Percentiles rank a stretch among this genome's conserved stretches.
Evolutionary conservation across 2,797 vertebrate genomes (phyloP).

Genomic region (Myotis myotis): DNA sequence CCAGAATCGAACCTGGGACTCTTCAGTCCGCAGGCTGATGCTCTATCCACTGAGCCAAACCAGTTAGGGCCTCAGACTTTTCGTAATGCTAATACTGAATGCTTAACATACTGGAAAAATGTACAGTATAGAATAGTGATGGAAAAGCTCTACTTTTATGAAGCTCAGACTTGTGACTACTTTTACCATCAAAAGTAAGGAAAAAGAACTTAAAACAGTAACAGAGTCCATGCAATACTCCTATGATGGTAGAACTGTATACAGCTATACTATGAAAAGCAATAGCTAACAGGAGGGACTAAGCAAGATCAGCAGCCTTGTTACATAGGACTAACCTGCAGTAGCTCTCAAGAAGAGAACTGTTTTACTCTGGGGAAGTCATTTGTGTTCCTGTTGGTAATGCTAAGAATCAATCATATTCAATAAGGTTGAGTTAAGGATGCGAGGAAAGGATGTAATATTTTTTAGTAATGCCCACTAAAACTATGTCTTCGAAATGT

Average conservation of each 20-base stretch:
- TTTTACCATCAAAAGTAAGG: slow-evolving; percentile 9
- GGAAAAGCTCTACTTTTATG: background rate
- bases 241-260: background rate
- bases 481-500: background rate
- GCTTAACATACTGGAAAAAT: background rate
- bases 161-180: background rate
- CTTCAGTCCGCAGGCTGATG: too few species aligned
- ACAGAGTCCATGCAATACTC: background rate
- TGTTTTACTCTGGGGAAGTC: background rate
- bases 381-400: background rate
- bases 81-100: background rate
- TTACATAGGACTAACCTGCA: background rate
- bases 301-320: background rate
- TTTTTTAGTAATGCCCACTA: background rate
- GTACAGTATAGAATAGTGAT: background rate
- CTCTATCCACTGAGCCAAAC: too few species aligned
- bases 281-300: background rate
- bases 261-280: background rate
- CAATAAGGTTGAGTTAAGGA: background rate
- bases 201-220: background rate
- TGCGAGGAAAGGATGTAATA: background rate
- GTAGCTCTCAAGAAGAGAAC: background rate
- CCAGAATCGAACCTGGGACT: too few species aligned
- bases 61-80: background rate
- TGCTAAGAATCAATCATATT: background rate